Conservation (phyloP, 1,140 invertebrate genomes). For the Lineus longissimus region DNA sequence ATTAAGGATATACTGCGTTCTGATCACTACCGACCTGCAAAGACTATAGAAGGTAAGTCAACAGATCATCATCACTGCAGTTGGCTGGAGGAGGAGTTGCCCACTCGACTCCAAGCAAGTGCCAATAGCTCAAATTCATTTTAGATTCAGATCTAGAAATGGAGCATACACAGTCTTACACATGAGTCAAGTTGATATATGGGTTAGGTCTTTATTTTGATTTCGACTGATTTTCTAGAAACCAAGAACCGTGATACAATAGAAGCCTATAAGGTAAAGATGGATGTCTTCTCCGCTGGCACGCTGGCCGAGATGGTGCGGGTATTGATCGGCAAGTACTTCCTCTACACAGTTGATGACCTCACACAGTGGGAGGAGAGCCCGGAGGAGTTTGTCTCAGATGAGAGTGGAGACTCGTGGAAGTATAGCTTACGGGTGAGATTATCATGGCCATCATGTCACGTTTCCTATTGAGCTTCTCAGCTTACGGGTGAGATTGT, state of each 20-base stretch:
- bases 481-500: no score
- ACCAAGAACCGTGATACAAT: slow-evolving; percentile 55
- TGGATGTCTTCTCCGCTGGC: slow-evolving; percentile 68
- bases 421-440: slow-evolving; percentile 82
- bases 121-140: no score
- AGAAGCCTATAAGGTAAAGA: slow-evolving; percentile 68
- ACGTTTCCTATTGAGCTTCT: no score
- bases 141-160: no score
- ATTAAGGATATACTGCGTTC: slow-evolving; percentile 78
- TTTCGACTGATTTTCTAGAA: slow-evolving; percentile 41
- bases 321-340: slow-evolving; percentile 82
- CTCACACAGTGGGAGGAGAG: slow-evolving; percentile 83
- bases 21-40: slow-evolving; percentile 67
- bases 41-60: slow-evolving; percentile 58
- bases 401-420: slow-evolving; percentile 85
- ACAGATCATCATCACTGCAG: not conserved
- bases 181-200: no score
- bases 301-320: slow-evolving; percentile 74
- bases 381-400: slow-evolving; percentile 81
- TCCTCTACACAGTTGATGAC: slow-evolving; percentile 78
- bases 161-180: no score
- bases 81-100: slow-evolving; percentile 6
- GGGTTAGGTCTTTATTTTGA: no score
- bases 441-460: no score
- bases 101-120: not conserved